These are phyloP conservation scores for Eupithecia exiguata DNA, from an alignment of 2,888 invertebrate genomes.

Conservation along the genomic window DNA sequence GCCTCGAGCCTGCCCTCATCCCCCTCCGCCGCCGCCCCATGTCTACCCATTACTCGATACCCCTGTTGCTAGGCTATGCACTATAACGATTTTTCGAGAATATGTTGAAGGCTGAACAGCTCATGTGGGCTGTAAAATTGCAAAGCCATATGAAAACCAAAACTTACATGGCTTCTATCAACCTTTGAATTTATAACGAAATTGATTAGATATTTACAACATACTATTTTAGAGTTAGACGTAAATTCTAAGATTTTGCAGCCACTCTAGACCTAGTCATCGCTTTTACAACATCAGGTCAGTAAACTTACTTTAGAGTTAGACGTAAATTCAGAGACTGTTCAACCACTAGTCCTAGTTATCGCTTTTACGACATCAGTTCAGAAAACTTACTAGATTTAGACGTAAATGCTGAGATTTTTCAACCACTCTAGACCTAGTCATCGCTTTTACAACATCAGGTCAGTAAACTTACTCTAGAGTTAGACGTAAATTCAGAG, in stretches of 20 bases:
- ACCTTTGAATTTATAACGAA: not conserved
- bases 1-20: constrained; percentile 60
- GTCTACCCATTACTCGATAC: constrained; percentile 54
- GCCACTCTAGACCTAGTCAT: not conserved
- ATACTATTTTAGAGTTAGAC: not conserved
- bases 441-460: not conserved
- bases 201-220: not conserved
- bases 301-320: not conserved
- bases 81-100: constrained; percentile 48
- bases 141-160: not conserved
- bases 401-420: not conserved
- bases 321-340: too few species aligned
- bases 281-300: not conserved
- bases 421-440: not conserved
- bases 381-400: too few species aligned
- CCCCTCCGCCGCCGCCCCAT: constrained; percentile 52
- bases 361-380: too few species aligned
- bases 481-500: not conserved
- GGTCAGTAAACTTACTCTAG: not conserved
- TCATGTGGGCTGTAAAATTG: constrained; percentile 1
- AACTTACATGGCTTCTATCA: not conserved
- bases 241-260: not conserved
- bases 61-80: constrained; percentile 64
- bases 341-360: too few species aligned
- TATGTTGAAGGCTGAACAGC: constrained; percentile 23